Conservation (phyloP, 2,113 vertebrate species). For the Prunella fulvescens region DNA sequence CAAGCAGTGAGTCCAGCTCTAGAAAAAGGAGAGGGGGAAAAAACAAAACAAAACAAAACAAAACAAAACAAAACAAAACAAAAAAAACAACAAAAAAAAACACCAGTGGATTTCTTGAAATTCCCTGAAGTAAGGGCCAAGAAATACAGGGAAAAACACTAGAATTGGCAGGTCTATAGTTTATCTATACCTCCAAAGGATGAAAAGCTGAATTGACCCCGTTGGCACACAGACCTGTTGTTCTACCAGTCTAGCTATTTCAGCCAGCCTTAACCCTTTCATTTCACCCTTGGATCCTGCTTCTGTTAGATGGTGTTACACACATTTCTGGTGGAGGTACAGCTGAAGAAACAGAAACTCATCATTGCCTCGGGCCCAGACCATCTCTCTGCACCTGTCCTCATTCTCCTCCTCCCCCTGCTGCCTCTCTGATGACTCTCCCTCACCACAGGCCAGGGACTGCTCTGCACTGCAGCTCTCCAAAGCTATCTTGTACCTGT, state of each 20-base stretch:
- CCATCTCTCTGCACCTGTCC: neutral
- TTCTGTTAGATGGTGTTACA: neutral
- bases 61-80: neutral
- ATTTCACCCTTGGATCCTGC: neutral
- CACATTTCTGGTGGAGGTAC: neutral
- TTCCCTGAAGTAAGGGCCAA: constrained; percentile 25
- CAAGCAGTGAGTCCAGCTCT: neutral
- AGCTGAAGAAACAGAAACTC: neutral
- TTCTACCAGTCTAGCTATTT: constrained; percentile 1
- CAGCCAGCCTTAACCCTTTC: constrained; percentile 12
- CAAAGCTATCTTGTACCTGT: neutral
- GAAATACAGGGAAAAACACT: constrained; percentile 11
- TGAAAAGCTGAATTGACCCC: constrained; percentile 32
- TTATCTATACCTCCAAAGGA: neutral
- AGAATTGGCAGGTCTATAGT: constrained; percentile 15
- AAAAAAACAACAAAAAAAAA: neutral
- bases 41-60: neutral
- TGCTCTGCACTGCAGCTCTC: neutral
- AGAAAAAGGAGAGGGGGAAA: neutral
- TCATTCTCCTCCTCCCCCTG: neutral
- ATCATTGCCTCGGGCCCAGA: accelerated
- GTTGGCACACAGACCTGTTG: constrained; percentile 9
- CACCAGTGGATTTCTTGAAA: neutral
- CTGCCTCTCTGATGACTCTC: neutral
- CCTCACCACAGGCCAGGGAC: neutral